phyloP scores from a whole-genome alignment of 1,140 invertebrate genomes.

The Orchesella cincta region DNA sequence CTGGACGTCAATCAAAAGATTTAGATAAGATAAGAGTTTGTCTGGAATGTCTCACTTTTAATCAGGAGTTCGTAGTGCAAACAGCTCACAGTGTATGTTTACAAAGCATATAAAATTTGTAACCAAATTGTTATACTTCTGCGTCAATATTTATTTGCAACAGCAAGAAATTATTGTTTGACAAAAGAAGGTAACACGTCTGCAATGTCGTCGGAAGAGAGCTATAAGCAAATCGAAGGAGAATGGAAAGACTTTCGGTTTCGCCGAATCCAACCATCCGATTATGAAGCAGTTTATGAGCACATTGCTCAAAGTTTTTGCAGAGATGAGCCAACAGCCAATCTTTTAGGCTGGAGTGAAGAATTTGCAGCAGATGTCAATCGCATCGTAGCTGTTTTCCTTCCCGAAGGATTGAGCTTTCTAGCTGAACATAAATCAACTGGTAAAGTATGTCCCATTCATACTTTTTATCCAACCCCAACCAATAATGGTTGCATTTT shows the following conservation, averaged over 20 bases:
- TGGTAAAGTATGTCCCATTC: conserved; percentile 28
- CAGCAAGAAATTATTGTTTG: no score
- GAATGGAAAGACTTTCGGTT: conserved; percentile 33
- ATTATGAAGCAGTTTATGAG: conserved; percentile 30
- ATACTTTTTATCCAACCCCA: not conserved
- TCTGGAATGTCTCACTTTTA: no score
- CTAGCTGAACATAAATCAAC: conserved; percentile 32
- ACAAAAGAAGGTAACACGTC: no score
- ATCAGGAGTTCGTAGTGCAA: no score
- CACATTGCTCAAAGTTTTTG: conserved; percentile 30
- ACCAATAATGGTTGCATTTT: not conserved
- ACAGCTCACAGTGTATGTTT: no score
- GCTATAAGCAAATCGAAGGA: conserved; percentile 29
- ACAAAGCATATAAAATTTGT: no score
- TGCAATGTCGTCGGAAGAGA: conserved; percentile 2
- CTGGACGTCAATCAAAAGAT: no score
- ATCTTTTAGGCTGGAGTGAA: conserved; percentile 27
- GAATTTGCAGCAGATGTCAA: conserved; percentile 33
- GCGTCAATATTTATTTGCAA: no score
- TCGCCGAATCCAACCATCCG: not conserved
- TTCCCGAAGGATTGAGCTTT: conserved; percentile 33
- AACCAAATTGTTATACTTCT: no score
- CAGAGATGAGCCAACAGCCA: conserved; percentile 29
- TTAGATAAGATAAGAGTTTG: no score
- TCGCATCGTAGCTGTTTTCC: not conserved